These are phyloP conservation scores for Drosophila macrospina DNA, from an alignment of 2,888 invertebrate species.

Conservation along the genomic window DNA sequence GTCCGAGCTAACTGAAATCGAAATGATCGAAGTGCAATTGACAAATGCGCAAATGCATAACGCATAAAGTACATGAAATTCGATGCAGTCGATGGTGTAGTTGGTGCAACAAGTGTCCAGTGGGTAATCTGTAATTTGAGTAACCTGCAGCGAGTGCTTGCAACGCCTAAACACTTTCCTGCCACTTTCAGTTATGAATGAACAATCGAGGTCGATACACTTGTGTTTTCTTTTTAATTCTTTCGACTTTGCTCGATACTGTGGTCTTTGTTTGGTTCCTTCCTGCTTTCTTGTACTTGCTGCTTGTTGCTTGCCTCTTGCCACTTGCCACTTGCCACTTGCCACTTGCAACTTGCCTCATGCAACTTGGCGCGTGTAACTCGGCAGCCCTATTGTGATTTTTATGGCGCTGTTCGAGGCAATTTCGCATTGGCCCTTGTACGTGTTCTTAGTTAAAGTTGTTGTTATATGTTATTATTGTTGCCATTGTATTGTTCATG, in stretches of 20 bases:
- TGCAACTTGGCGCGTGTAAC: constrained; percentile 64
- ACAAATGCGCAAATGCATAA: constrained; percentile 74
- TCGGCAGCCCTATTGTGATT: constrained; percentile 71
- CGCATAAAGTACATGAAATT: constrained; percentile 68
- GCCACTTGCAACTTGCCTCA: constrained; percentile 28
- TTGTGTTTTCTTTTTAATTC: constrained; percentile 29
- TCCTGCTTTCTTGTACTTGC: constrained; percentile 49
- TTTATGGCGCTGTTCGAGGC: constrained; percentile 69
- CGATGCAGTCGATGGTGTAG: constrained; percentile 22
- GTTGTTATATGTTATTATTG: constrained; percentile 21
- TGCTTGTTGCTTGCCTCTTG: constrained; percentile 8
- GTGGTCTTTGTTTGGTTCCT: constrained; percentile 39
- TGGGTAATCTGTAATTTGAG: constrained; percentile 40
- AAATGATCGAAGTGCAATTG: constrained; percentile 68
- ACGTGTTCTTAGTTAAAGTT: constrained; percentile 66
- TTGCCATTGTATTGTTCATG: constrained; percentile 17
- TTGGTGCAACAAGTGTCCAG: constrained; percentile 64
- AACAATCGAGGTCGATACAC: constrained; percentile 76
- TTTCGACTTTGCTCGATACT: constrained; percentile 1
- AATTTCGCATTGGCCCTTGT: constrained; percentile 44
- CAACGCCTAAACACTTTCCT: too few species aligned
- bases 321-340: constrained; percentile 46
- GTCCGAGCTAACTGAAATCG: constrained; percentile 26
- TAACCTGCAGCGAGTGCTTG: constrained; percentile 14
- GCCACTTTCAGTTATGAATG: constrained; percentile 49